Evolutionary conservation across 2,113 vertebrate genomes (phyloP), one percentile per base, ranked within the genome.

Genomic region (Epinephelus moara): DNA sequence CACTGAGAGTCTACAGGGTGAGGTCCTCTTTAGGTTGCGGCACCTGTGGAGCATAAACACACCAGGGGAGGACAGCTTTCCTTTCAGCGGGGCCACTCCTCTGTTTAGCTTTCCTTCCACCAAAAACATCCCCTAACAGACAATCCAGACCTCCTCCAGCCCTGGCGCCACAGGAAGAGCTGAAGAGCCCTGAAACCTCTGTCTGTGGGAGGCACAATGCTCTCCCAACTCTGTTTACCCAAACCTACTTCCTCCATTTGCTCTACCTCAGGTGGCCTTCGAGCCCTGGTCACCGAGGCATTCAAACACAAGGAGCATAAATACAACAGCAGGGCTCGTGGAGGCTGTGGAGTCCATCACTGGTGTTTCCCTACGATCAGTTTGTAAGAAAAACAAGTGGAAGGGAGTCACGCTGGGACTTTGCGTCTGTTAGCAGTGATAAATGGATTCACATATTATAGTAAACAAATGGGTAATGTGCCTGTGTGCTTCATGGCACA

Each of bases 31-130:
- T 88, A 68, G 85, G 83, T 63, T 82, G 61, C 59, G 80, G 80
- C 86, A 93, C 93, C 93, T 93, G 88, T 89, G 88, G 89, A 90
- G 91, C 70, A 76, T 92, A 92, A 92, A 93, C 89, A 93, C 89
- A 91, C 49, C 70, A 64, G 73, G 80, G 77, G 75, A 83, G 78
- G 82, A 85, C 85, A 89, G 85, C 81, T 89, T 91, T 93, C 88
- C 89, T 92, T 92, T 91, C 88, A 91, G 90, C 75, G 3, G 55
- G 69, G 72, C 80, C 52, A 42, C 78, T 87, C 87, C 81, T 85
- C 83, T 93, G 89, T 94, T 93, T 93, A 86, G 86, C 83, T 93
- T 94, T 88, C 82, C 89, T 89, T 89, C 79, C 72, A 88, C 84
- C 80, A 70, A 93, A 90, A 93, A 93, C 90, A 93, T 92, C 90